Evolutionary conservation across 1,140 invertebrate species (phyloP).

Genomic region (Cepaea nemoralis): DNA sequence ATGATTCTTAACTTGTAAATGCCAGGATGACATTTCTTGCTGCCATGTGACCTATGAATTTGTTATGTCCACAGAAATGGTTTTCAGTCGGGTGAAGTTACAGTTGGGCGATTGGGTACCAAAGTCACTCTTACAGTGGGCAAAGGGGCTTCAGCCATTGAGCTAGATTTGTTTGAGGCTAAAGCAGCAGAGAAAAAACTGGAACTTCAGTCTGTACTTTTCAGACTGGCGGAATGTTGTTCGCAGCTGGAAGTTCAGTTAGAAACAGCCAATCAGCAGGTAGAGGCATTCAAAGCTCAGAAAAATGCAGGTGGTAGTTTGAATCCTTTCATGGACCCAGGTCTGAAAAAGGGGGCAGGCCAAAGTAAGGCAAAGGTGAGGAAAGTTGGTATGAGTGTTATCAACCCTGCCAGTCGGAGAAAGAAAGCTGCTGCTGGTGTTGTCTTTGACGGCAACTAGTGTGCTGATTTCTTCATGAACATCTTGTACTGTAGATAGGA

Average conservation of each 20-base stretch:
- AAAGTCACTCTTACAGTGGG: slow-evolving; percentile 61
- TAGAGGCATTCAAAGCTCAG: slow-evolving; percentile 57
- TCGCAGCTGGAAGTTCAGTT: slow-evolving; percentile 53
- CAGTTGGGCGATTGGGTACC: slow-evolving; percentile 54
- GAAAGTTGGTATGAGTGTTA: slow-evolving; percentile 67
- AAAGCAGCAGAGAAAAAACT: slow-evolving; percentile 64
- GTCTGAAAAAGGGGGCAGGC: slow-evolving; percentile 54
- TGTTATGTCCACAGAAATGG: too few relatives aligned
- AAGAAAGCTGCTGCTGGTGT: slow-evolving; percentile 65
- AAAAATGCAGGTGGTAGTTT: slow-evolving; percentile 40
- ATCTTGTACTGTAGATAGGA: too few relatives aligned
- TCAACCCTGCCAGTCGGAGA: slow-evolving; percentile 66
- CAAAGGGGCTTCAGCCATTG: slow-evolving; percentile 49
- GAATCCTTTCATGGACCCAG: slow-evolving; percentile 53
- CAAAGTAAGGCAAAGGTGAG: slow-evolving; percentile 57
- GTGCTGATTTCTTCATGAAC: too few relatives aligned
- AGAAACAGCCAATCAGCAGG: slow-evolving; percentile 53
- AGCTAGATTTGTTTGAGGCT: slow-evolving; percentile 62
- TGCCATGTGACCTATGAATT: too few relatives aligned
- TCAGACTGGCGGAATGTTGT: slow-evolving; percentile 56
- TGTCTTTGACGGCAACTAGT: slow-evolving; percentile 71
- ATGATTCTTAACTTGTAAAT: too few relatives aligned
- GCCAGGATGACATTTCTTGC: too few relatives aligned
- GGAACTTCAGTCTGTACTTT: slow-evolving; percentile 61
- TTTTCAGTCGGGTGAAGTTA: slow-evolving; percentile 56